Conservation (phyloP, 2,113 vertebrate species). For the Panthera uncia region DNA sequence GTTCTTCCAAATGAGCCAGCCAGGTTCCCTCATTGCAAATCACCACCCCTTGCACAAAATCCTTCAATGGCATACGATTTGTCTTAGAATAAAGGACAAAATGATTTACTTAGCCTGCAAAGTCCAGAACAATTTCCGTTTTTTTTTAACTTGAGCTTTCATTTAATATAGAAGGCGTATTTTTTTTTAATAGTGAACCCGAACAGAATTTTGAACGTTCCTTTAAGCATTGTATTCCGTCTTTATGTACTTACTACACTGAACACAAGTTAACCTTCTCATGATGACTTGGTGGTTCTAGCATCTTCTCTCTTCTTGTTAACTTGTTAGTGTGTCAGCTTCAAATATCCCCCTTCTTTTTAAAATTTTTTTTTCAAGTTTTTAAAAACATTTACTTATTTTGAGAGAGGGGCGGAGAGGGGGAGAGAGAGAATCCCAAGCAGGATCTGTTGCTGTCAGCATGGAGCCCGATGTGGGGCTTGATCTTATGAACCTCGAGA, state of each 20-base stretch:
- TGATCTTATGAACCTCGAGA: too few species aligned
- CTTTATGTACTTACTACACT: background rate
- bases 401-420: too few species aligned
- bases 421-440: too few species aligned
- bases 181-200: slow-evolving; percentile 28
- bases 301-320: background rate
- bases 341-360: background rate
- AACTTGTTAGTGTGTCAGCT: background rate
- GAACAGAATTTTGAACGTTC: slow-evolving; percentile 48
- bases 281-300: slow-evolving; percentile 6
- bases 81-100: slow-evolving; percentile 47
- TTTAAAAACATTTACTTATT: too few species aligned
- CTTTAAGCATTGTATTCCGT: background rate
- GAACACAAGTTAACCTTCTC: background rate
- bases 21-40: background rate
- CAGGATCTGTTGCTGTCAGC: too few species aligned
- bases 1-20: background rate
- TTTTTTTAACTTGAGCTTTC: slow-evolving; percentile 28
- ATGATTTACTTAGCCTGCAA: slow-evolving; percentile 37
- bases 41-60: background rate
- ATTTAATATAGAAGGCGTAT: slow-evolving; percentile 2
- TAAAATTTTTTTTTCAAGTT: too few species aligned
- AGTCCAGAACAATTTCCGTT: background rate
- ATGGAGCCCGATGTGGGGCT: too few species aligned
- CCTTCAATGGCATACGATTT: background rate